A percentile compares a stretch with the other conserved stretches of the same genome.
These are phyloP conservation scores for Mylabris sibirica DNA, from an alignment of 2,888 invertebrate species.

Conservation along the genomic window DNA sequence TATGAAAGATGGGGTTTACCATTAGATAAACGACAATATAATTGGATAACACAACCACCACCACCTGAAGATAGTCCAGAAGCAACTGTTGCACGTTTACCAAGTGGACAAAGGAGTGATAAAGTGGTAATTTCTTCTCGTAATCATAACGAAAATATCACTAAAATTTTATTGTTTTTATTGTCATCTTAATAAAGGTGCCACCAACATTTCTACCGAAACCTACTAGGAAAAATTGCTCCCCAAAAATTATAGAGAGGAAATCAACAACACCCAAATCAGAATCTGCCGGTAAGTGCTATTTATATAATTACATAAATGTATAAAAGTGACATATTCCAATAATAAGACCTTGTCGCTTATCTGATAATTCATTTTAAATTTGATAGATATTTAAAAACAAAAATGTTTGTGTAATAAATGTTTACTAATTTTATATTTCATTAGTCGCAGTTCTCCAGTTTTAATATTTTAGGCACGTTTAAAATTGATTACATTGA, in stretches of 20 bases:
- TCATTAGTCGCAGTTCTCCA: not conserved
- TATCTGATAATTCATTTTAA: not conserved
- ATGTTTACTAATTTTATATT: not conserved
- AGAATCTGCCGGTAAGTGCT: slow-evolving; percentile 55
- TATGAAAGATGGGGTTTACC: slow-evolving; percentile 91
- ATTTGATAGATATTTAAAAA: no score
- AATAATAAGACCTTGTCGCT: not conserved
- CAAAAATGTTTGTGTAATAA: no score
- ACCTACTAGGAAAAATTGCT: slow-evolving; percentile 70
- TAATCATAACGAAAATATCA: not conserved
- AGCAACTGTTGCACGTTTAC: slow-evolving; percentile 81
- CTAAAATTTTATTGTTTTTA: not conserved
- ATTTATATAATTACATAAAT: not conserved
- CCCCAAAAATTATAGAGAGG: slow-evolving; percentile 68
- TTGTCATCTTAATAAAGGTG: slow-evolving; percentile 55
- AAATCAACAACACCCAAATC: slow-evolving; percentile 50
- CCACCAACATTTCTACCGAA: slow-evolving; percentile 66
- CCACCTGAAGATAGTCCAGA: slow-evolving; percentile 91
- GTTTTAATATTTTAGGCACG: not conserved
- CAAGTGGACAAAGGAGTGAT: slow-evolving; percentile 85
- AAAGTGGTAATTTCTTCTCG: slow-evolving; percentile 67
- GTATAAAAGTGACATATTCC: not conserved
- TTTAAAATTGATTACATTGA: not conserved
- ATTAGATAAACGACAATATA: slow-evolving; percentile 89
- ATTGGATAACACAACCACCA: slow-evolving; percentile 93